A percentile compares a stretch with the other conserved stretches of the same genome.
These are phyloP conservation scores for Ia io DNA, from an alignment of 2,113 vertebrate species.

Conservation along the genomic window DNA sequence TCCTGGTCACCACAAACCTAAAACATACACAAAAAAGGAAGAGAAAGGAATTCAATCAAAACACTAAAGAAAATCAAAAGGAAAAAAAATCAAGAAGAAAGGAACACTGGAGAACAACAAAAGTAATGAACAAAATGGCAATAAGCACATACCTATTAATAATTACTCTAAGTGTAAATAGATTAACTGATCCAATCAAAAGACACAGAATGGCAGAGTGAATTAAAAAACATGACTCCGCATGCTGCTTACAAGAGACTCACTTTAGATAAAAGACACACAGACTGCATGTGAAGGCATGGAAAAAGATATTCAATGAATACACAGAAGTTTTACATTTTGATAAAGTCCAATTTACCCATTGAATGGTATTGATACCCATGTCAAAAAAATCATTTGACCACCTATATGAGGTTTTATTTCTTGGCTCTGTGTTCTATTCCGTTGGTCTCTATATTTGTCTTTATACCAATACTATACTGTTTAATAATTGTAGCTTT, in stretches of 20 bases:
- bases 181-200: background rate
- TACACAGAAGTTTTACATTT: background rate
- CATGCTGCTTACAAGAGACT: background rate
- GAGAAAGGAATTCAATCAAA: background rate
- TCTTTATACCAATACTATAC: background rate
- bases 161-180: background rate
- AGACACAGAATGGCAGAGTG: background rate
- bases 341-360: background rate
- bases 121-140: background rate
- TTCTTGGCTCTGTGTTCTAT: background rate
- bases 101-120: background rate
- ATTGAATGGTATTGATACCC: background rate
- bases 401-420: background rate
- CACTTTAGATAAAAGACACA: background rate
- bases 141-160: background rate
- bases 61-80: background rate
- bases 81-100: background rate
- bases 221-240: background rate
- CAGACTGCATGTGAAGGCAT: background rate
- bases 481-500: background rate
- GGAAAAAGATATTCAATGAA: background rate
- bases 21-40: background rate
- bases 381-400: background rate
- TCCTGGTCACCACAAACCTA: background rate
- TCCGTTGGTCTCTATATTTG: background rate